phyloP scores from a whole-genome alignment of 2,113 vertebrate genomes.

The Geococcyx californianus region DNA sequence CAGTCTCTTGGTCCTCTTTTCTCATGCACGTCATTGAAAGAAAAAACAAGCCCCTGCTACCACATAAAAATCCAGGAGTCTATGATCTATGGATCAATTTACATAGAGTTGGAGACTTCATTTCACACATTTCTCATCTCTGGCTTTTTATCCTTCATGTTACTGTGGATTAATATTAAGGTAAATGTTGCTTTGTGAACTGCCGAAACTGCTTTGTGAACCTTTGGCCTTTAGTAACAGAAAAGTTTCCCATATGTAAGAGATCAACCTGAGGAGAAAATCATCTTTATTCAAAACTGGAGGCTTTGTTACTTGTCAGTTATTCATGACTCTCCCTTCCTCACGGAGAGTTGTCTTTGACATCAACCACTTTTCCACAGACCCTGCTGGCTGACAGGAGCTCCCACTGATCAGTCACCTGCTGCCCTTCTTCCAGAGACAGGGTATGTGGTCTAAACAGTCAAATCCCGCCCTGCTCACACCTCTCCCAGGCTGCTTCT shows the following conservation, averaged over 20 bases:
- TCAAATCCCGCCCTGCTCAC: background rate
- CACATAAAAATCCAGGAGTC: background rate
- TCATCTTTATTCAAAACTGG: background rate
- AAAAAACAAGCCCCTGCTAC: background rate
- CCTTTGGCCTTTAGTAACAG: background rate
- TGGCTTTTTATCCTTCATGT: background rate
- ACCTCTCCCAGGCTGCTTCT: background rate
- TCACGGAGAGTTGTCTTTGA: background rate
- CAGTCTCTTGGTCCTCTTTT: background rate
- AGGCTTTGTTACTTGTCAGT: background rate
- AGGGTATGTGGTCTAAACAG: background rate
- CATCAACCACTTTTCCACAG: background rate
- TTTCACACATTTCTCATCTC: background rate
- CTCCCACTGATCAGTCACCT: background rate
- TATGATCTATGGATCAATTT: background rate
- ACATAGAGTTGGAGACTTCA: accelerated
- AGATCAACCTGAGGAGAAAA: background rate
- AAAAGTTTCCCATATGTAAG: background rate
- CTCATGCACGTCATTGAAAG: background rate
- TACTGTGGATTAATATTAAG: background rate
- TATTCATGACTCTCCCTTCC: accelerated
- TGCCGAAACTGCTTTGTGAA: no score
- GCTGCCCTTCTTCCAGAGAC: background rate
- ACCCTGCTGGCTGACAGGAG: background rate
- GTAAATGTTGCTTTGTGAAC: background rate